Conservation (phyloP, 2,888 invertebrate species). For the Brachycybe producta region DNA sequence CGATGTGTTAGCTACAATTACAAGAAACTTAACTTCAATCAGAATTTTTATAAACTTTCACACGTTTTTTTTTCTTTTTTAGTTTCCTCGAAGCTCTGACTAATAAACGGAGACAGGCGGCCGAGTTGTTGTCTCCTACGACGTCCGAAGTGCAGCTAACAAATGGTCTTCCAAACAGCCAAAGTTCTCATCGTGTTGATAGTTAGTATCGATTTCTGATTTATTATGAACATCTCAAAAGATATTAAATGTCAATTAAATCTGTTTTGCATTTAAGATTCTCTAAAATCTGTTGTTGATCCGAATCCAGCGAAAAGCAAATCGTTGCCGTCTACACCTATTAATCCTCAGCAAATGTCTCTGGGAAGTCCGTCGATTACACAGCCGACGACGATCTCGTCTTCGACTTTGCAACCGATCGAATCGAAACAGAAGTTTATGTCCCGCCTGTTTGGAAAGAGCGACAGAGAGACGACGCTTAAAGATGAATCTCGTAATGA, state of each 20-base stretch:
- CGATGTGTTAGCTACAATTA: conserved; percentile 31
- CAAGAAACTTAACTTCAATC: conserved; percentile 6
- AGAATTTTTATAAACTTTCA: conserved; percentile 38
- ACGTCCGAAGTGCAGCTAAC: too few species aligned
- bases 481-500: conserved; percentile 22
- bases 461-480: conserved; percentile 21
- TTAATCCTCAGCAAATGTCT: not conserved
- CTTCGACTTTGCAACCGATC: too few species aligned
- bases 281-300: too few species aligned
- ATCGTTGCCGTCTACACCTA: not conserved
- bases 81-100: conserved; percentile 50
- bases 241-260: too few species aligned
- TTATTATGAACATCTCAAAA: not conserved
- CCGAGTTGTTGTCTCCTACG: conserved; percentile 37
- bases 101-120: conserved; percentile 56
- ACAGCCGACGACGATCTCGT: not conserved
- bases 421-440: conserved; percentile 19
- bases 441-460: conserved; percentile 25
- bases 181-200: conserved; percentile 14
- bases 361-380: conserved; percentile 7
- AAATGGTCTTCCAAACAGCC: conserved; percentile 15
- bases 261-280: too few species aligned
- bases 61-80: conserved; percentile 19
- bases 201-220: not conserved
- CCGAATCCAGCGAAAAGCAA: not conserved